Evolutionary conservation across 2,113 vertebrate species (phyloP).

Genomic region (Microcebus tavaratra): DNA sequence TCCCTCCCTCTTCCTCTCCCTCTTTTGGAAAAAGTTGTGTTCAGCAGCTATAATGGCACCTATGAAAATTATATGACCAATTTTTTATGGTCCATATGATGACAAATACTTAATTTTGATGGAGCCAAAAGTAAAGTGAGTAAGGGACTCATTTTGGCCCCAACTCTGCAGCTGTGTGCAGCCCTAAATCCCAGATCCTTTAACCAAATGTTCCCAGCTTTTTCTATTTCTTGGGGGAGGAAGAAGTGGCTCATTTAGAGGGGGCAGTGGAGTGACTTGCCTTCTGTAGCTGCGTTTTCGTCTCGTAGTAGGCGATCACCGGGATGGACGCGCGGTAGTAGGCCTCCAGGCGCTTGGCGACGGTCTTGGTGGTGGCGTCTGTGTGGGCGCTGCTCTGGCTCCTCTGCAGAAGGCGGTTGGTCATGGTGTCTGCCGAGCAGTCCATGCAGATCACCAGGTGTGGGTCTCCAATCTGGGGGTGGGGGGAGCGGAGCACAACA

Average conservation of each 20-base stretch:
- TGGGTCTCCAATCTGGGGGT: slow-evolving; percentile 90
- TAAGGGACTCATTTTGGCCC: not conserved
- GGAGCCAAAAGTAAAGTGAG: not conserved
- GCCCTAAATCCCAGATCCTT: not conserved
- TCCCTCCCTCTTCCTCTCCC: not conserved
- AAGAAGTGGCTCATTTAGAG: not conserved
- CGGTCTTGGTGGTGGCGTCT: slow-evolving; percentile 47
- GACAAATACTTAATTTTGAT: not conserved
- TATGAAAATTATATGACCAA: not conserved
- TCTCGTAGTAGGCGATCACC: slow-evolving; percentile 88
- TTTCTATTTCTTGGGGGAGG: too few relatives aligned
- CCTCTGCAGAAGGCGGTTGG: slow-evolving; percentile 84
- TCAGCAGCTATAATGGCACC: not conserved
- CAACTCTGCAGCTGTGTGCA: not conserved
- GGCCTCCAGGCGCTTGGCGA: slow-evolving; percentile 82
- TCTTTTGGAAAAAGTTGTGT: not conserved
- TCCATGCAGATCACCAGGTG: slow-evolving; percentile 90
- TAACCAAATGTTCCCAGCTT: not conserved
- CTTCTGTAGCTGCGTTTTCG: slow-evolving; percentile 87
- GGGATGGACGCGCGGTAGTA: slow-evolving; percentile 85
- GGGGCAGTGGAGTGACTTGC: slow-evolving; percentile 76
- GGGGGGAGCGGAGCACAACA: not conserved
- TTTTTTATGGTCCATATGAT: not conserved
- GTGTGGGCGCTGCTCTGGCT: slow-evolving; percentile 58
- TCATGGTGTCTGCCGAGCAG: slow-evolving; percentile 92